Evolutionary conservation across 2,888 invertebrate genomes (phyloP).

Genomic region (Coenonympha glycerion): DNA sequence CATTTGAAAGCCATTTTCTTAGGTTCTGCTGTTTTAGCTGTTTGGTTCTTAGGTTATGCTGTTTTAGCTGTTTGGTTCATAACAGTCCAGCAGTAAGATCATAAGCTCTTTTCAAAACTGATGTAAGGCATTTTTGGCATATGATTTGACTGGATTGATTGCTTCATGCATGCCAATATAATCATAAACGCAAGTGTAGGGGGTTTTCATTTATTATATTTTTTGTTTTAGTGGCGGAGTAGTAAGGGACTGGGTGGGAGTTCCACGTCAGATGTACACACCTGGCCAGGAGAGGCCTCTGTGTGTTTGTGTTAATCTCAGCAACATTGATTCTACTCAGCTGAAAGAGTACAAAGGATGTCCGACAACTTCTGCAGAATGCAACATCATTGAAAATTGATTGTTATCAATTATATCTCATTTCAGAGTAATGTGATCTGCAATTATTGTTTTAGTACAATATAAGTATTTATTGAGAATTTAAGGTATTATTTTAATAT

Average conservation of each 20-base stretch:
- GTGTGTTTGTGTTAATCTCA: constrained; percentile 87
- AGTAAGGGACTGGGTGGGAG: constrained; percentile 89
- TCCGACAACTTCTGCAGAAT: constrained; percentile 59
- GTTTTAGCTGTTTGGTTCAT: too few species aligned
- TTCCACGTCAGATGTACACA: constrained; percentile 88
- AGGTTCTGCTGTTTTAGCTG: too few species aligned
- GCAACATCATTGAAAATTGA: constrained; percentile 48
- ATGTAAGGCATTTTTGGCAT: too few species aligned
- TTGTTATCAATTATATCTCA: constrained; percentile 1
- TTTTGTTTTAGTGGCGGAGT: constrained; percentile 87
- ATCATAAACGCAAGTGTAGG: too few species aligned
- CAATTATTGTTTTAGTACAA: background rate
- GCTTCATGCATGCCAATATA: too few species aligned
- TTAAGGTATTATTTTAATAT: too few species aligned
- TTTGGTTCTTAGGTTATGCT: too few species aligned
- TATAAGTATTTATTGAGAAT: background rate
- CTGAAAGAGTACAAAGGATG: constrained; percentile 82
- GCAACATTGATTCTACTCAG: constrained; percentile 64
- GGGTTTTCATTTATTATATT: too few species aligned
- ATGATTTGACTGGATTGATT: too few species aligned
- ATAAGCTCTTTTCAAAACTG: too few species aligned
- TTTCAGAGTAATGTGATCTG: background rate
- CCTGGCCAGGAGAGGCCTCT: constrained; percentile 80
- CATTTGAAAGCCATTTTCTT: too few species aligned
- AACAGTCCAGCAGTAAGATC: too few species aligned